Evolutionary conservation across 2,888 invertebrate species (phyloP), one percentile per base, ranked within the genome.

Genomic region (Neuroscelio doddi): DNA sequence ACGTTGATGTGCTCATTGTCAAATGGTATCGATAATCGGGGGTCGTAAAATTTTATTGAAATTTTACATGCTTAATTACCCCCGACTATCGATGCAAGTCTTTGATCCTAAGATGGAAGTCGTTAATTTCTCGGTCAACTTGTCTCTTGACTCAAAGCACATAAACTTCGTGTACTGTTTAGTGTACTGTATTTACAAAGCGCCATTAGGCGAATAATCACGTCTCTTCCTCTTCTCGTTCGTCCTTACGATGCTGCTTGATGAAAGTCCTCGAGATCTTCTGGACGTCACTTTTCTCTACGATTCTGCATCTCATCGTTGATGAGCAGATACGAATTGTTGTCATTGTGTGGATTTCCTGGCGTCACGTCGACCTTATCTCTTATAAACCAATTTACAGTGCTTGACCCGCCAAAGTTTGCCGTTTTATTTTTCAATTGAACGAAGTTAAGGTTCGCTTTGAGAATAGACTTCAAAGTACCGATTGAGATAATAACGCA

Each of bases 141-240:
- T 2, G 21, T 21, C 21, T 39, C 29, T 32, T 44, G 39, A 14
- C 45, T 32, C 30, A 9, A 9, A 47, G 46, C 46, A 29, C 16
- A 24, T 41, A 10, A 15, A 10, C 9, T 41, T 41, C 26, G 52
- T 55, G 46, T 30, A 1, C 21, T 45, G 50, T 45, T 47, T 56
- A 53, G 64, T 70, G 64, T 71, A 74, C 73, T 77, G 78, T 83
- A 83, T 83, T 81, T 83, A 83, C 83, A 83, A 76, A 69, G 76
- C 73, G 78, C 79, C 56, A 52, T 61, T 62, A 75, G 80, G 75
- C 76, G 46, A 72, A 81, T 82, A 72, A 81, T 81, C 81, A 81
- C 83, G 81, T 78, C 63, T 65, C 63, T 59, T 63, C 63, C 59
- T 59, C 46, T 55, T 55, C 46, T 57, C 42, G 41, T 39, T 57